A percentile compares a stretch with the other conserved stretches of the same genome.
Conservation (phyloP, 2,888 invertebrate species). For the Hesperia comma region DNA sequence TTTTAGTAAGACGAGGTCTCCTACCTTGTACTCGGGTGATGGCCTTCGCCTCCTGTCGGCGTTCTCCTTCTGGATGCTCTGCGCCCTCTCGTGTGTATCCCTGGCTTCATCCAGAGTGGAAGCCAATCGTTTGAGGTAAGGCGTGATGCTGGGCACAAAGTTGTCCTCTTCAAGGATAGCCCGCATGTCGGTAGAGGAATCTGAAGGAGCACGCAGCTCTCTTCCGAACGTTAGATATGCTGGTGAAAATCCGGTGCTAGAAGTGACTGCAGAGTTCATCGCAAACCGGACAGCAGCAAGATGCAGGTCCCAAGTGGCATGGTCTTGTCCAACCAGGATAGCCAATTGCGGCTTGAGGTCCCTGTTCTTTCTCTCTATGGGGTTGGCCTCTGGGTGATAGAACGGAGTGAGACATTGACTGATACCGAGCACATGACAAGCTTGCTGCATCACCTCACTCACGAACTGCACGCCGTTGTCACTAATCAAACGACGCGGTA, state of each 20-base stretch:
- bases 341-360: slow-evolving; percentile 49
- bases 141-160: slow-evolving; percentile 20
- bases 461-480: slow-evolving; percentile 53
- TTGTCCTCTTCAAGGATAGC: slow-evolving; percentile 27
- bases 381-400: slow-evolving; percentile 48
- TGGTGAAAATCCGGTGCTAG: slow-evolving; percentile 34
- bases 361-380: slow-evolving; percentile 51
- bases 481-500: slow-evolving; percentile 50
- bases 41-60: too few relatives aligned
- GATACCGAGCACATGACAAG: slow-evolving; percentile 35
- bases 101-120: slow-evolving; percentile 7
- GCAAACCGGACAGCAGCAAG: slow-evolving; percentile 21
- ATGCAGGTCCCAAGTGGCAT: slow-evolving; percentile 28
- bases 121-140: slow-evolving; percentile 17
- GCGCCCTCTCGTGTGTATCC: slow-evolving; percentile 23
- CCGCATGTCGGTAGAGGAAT: slow-evolving; percentile 14
- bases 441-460: slow-evolving; percentile 44
- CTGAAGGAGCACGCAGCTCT: slow-evolving; percentile 32
- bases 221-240: slow-evolving; percentile 38
- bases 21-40: too few relatives aligned
- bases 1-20: too few relatives aligned
- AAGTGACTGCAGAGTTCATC: slow-evolving; percentile 32
- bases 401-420: slow-evolving; percentile 37
- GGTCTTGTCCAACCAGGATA: slow-evolving; percentile 43
- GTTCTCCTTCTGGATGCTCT: too few relatives aligned